Evolutionary conservation across 2,797 vertebrate genomes (phyloP).

Genomic region (Vespertilio murinus): DNA sequence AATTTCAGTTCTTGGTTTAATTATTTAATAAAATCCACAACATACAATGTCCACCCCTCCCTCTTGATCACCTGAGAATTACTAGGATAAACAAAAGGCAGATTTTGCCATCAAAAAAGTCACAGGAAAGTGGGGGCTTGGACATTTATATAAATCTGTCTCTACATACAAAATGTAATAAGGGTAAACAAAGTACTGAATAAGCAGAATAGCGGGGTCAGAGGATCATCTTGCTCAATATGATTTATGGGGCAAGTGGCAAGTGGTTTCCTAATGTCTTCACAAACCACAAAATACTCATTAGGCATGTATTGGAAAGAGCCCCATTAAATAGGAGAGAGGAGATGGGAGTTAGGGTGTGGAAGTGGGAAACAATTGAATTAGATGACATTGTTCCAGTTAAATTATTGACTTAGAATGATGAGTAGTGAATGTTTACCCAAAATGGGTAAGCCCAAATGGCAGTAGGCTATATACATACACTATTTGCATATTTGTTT

Average conservation of each 20-base stretch:
- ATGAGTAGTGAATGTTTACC: not conserved
- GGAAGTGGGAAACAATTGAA: not conserved
- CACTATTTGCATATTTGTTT: not conserved
- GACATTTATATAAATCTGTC: not conserved
- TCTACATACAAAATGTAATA: not conserved
- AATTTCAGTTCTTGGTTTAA: slow-evolving; percentile 44
- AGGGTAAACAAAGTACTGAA: slow-evolving; percentile 1
- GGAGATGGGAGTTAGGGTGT: not conserved
- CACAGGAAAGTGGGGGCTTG: not conserved
- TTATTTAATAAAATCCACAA: not conserved
- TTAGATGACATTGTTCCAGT: not conserved
- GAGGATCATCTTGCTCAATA: not conserved
- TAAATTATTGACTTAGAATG: not conserved
- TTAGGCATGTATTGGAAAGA: not conserved
- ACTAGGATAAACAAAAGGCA: not conserved
- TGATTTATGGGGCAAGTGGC: not conserved
- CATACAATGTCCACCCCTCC: not conserved
- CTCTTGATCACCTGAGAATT: not conserved
- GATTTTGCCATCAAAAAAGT: not conserved
- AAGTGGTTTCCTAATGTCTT: not conserved
- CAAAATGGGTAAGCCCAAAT: not conserved
- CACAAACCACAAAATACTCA: not conserved
- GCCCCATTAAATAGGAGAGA: not conserved
- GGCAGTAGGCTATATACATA: not conserved
- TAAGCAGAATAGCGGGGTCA: not conserved